Conservation (phyloP, 2,888 invertebrate species). For the Leptinotarsa juncta region DNA sequence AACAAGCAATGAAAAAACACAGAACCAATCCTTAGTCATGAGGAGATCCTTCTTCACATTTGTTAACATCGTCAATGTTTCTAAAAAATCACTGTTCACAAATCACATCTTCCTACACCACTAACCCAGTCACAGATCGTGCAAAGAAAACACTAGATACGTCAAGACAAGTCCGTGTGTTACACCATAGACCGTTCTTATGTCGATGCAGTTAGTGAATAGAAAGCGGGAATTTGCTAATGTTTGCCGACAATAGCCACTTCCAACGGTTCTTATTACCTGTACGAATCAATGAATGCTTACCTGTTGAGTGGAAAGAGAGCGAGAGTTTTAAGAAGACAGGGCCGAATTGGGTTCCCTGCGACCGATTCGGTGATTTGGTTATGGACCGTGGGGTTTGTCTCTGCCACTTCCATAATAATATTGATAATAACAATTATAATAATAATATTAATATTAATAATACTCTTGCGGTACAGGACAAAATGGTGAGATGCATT, state of each 20-base stretch:
- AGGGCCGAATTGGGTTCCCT: slow-evolving; percentile 33
- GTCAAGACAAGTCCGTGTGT: slow-evolving; percentile 23
- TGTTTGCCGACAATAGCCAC: slow-evolving; percentile 45
- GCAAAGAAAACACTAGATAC: slow-evolving; percentile 8
- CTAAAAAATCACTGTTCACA: slow-evolving; percentile 2
- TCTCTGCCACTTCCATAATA: neutral
- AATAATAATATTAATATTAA: too few relatives aligned
- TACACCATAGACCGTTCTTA: slow-evolving; percentile 14
- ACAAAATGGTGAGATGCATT: too few relatives aligned
- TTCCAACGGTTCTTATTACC: slow-evolving; percentile 56
- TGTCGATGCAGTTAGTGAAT: slow-evolving; percentile 31
- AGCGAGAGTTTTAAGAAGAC: slow-evolving; percentile 44
- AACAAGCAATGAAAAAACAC: slow-evolving; percentile 1
- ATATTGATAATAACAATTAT: too few relatives aligned
- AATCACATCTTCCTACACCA: slow-evolving; percentile 14
- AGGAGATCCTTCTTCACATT: slow-evolving; percentile 12
- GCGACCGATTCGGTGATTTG: neutral
- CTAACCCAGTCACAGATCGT: slow-evolving; percentile 8
- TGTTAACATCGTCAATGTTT: neutral
- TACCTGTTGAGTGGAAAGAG: slow-evolving; percentile 42
- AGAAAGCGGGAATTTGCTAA: slow-evolving; percentile 53
- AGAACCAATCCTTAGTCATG: slow-evolving; percentile 21
- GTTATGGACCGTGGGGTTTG: neutral
- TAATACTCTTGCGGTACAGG: too few relatives aligned
- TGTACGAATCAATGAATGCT: slow-evolving; percentile 49